phyloP scores from a whole-genome alignment of 1,140 invertebrate genomes.

The Colletes gigas region DNA sequence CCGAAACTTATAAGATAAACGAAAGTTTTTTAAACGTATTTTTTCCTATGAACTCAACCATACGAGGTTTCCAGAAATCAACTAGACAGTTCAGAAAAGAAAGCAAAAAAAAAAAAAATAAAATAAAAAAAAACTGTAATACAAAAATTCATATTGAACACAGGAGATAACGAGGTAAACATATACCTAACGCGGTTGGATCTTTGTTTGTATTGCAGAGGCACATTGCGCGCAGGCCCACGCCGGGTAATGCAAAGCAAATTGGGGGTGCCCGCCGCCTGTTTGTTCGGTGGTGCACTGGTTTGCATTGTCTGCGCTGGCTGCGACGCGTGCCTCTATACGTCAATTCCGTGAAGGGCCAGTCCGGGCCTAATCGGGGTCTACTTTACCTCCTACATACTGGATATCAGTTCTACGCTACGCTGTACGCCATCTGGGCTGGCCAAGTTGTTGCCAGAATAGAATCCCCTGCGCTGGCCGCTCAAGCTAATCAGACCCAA shows the following conservation, averaged over 20 bases:
- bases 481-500: conserved; percentile 75
- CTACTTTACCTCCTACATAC: conserved; percentile 73
- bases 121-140: conserved; percentile 43
- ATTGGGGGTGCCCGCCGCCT: conserved; percentile 76
- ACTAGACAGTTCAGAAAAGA: conserved; percentile 50
- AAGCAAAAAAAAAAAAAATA: conserved; percentile 32
- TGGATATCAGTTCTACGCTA: conserved; percentile 76
- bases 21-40: conserved; percentile 22
- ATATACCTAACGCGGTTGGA: conserved; percentile 79
- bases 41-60: conserved; percentile 18
- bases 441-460: conserved; percentile 77
- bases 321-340: conserved; percentile 81
- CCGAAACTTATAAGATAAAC: conserved; percentile 2
- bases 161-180: conserved; percentile 59
- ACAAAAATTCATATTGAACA: conserved; percentile 59
- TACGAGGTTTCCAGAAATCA: conserved; percentile 25
- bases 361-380: conserved; percentile 71
- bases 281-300: conserved; percentile 78
- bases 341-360: conserved; percentile 72
- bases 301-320: conserved; percentile 82
- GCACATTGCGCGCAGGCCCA: conserved; percentile 81
- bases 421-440: conserved; percentile 76
- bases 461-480: conserved; percentile 76
- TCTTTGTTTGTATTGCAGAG: conserved; percentile 82
- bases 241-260: conserved; percentile 82